Conservation (phyloP, 2,888 invertebrate genomes). For the Trichopria drosophilae region DNA sequence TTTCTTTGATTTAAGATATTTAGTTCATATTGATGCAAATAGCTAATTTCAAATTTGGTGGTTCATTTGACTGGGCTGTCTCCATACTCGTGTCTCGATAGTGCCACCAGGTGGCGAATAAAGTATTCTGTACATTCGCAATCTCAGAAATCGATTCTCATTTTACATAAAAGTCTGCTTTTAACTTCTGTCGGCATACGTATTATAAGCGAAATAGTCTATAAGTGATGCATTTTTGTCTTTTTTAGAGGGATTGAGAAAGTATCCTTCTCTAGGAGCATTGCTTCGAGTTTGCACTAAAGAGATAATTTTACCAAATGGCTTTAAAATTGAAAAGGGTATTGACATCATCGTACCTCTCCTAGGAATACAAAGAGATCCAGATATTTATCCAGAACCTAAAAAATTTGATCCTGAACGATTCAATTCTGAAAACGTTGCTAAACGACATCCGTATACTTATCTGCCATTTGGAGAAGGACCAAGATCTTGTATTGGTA, state of each 20-base stretch:
- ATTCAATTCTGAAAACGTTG: slow-evolving; percentile 54
- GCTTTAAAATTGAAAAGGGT: slow-evolving; percentile 42
- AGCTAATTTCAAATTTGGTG: too few species aligned
- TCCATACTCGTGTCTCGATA: too few species aligned
- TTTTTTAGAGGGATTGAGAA: slow-evolving; percentile 55
- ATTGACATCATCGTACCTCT: slow-evolving; percentile 53
- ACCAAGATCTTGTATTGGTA: slow-evolving; percentile 50
- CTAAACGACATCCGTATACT: slow-evolving; percentile 42
- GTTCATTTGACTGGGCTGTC: too few species aligned
- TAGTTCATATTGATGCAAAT: too few species aligned
- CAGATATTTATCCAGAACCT: slow-evolving; percentile 60
- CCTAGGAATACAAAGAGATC: slow-evolving; percentile 59
- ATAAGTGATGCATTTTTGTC: too few species aligned
- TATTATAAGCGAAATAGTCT: too few species aligned
- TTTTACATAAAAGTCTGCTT: too few species aligned
- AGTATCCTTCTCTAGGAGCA: slow-evolving; percentile 52
- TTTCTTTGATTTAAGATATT: too few species aligned
- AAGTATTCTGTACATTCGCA: too few species aligned
- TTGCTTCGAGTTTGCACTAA: slow-evolving; percentile 54
- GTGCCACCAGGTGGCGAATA: too few species aligned
- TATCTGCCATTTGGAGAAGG: slow-evolving; percentile 52
- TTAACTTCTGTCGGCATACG: too few species aligned
- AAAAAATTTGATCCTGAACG: slow-evolving; percentile 62
- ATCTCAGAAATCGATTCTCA: too few species aligned
- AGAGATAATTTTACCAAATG: slow-evolving; percentile 37